Evolutionary conservation across 2,888 invertebrate species (phyloP), one percentile per base, ranked within the genome.

Genomic region (Oasisia sp.): DNA sequence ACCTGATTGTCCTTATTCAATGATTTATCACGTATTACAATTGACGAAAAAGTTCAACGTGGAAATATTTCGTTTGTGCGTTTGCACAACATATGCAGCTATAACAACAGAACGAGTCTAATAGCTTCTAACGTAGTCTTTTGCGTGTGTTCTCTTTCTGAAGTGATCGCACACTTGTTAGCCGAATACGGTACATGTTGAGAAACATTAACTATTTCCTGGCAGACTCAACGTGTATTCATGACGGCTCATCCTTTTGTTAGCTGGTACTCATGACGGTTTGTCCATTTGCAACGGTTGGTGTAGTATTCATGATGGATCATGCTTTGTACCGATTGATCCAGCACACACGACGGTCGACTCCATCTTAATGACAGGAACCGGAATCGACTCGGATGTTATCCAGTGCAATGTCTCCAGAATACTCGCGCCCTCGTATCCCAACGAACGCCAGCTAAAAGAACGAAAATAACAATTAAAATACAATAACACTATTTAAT

Each of bases 371-470:
- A 7, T n/a, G 74, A 74, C 93, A 93, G 27, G 91, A 32, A 56
- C 92, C 91, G 58, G 93, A 89, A 14, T 19, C n/a, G 32, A 93
- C 89, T 32, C 32, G 44, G 32, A 93, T 38, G 32, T 74, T 91
- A 91, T 93, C 93, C 92, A 93, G 27, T 8, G 89, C 93, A 90
- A 93, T 93, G 89, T 93, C 93, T 19, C 93, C 93, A 0, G 93
- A 92, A 89, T 91, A 93, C 50, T 91, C 93, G 7, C 56, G 44
- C 12, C 93, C 93, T 5, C 93, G 91, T n/a, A 92, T 74, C 11
- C 93, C 93, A 90, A 74, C 32, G 32, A 93, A 93, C 50, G 92
- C 93, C 32, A 93, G 58, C 93, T 93, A 90, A n/a, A 58, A 58
- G 11, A 91, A 90, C 50, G 27, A 27, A 74, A 7, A 74, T 7